A percentile compares a stretch with the other conserved stretches of the same genome.
These are phyloP conservation scores for Seira musarum DNA, from an alignment of 2,888 invertebrate genomes.

Conservation along the genomic window DNA sequence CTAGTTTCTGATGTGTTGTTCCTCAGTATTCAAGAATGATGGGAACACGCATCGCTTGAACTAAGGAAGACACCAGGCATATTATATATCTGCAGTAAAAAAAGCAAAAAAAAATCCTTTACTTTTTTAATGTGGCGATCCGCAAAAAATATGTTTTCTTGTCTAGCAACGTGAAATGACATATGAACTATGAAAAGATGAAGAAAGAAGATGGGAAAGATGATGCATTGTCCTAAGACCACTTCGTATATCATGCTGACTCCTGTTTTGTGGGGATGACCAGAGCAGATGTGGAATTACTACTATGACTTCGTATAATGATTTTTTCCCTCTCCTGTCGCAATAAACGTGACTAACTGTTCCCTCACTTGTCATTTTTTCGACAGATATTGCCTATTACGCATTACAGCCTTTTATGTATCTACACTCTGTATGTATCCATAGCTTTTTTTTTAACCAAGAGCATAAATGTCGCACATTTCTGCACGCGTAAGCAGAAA, in stretches of 20 bases:
- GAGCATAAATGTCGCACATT: neutral
- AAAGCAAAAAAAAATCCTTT: neutral
- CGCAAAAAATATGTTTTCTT: neutral
- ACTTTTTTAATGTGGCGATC: neutral
- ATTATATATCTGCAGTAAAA: neutral
- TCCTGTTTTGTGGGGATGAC: conserved; percentile 9
- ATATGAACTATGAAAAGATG: neutral
- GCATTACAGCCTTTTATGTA: neutral
- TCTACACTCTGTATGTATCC: neutral
- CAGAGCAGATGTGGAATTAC: conserved; percentile 50
- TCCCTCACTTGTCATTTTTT: conserved; percentile 20
- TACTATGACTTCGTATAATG: conserved; percentile 10
- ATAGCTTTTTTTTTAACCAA: neutral
- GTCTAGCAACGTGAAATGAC: neutral
- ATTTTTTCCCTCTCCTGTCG: conserved; percentile 37
- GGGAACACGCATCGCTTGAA: too few species aligned
- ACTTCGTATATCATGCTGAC: conserved; percentile 5
- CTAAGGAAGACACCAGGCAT: neutral
- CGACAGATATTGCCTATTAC: neutral
- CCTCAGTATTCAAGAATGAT: too few species aligned
- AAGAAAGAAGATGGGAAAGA: neutral
- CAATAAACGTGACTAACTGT: conserved; percentile 40
- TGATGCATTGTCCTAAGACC: neutral
- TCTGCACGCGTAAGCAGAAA: conserved; percentile 6
- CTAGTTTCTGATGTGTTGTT: too few species aligned